Evolutionary conservation across 2,797 vertebrate genomes (phyloP).

Genomic region (Acomys russatus): DNA sequence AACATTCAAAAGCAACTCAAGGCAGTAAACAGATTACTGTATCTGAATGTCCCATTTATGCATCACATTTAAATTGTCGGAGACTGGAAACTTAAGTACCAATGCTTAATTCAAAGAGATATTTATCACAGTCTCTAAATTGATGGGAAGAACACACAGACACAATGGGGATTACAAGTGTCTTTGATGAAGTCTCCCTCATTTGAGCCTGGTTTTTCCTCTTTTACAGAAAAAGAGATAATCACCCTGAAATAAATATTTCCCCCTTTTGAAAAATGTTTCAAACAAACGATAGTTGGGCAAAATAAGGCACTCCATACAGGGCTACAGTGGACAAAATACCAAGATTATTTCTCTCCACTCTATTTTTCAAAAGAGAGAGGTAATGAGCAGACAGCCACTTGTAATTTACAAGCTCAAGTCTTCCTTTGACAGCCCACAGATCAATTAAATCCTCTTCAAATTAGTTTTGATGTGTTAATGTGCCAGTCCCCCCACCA

Average conservation of each 20-base stretch:
- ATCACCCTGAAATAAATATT: conserved; percentile 83
- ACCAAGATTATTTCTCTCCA: conserved; percentile 73
- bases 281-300: conserved; percentile 78
- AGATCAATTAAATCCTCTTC: conserved; percentile 73
- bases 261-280: conserved; percentile 75
- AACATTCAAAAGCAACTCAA: conserved; percentile 8
- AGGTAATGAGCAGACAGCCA: conserved; percentile 59
- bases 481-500: conserved; percentile 60
- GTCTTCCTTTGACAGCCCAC: conserved; percentile 76
- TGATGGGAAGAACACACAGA: conserved; percentile 81
- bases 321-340: conserved; percentile 74
- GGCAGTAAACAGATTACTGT: conserved; percentile 75
- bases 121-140: conserved; percentile 77
- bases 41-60: conserved; percentile 76
- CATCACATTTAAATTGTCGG: conserved; percentile 59
- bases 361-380: conserved; percentile 60
- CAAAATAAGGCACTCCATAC: conserved; percentile 72
- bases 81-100: conserved; percentile 77
- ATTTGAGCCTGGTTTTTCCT: conserved; percentile 86
- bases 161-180: conserved; percentile 83
- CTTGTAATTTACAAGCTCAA: conserved; percentile 69
- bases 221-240: conserved; percentile 83
- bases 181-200: conserved; percentile 81
- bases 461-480: conserved; percentile 80
- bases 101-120: conserved; percentile 77